Evolutionary conservation across 2,113 vertebrate genomes (phyloP).

Genomic region (Chloropsis cyanopogon): DNA sequence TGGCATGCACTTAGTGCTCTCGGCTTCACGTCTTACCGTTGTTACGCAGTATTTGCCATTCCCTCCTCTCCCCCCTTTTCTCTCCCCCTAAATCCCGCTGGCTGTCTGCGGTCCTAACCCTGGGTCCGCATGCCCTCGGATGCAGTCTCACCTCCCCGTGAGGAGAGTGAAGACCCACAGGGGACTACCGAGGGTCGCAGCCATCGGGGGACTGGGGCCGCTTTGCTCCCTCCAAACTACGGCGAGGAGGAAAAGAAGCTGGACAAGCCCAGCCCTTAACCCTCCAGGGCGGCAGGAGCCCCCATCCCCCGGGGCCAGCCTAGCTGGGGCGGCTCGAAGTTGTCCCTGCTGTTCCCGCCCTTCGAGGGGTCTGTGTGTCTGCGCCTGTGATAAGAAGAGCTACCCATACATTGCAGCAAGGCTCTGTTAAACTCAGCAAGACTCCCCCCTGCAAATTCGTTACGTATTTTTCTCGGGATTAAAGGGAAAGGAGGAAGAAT

Average conservation of each 20-base stretch:
- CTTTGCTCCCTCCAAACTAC: neutral
- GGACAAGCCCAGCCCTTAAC: neutral
- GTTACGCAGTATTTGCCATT: neutral
- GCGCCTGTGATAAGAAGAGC: neutral
- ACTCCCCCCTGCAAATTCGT: neutral
- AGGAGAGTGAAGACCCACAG: neutral
- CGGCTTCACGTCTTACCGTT: neutral
- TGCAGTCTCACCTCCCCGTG: too few species aligned
- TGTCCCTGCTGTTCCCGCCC: neutral
- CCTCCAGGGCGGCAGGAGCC: neutral
- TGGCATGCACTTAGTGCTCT: slow-evolving; percentile 4
- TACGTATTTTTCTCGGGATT: neutral
- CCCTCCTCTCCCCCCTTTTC: neutral
- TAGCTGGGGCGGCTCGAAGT: neutral
- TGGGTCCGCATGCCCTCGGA: neutral
- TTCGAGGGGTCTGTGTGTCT: neutral
- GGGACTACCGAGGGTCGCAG: too few species aligned
- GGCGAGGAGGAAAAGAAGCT: neutral
- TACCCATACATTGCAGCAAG: neutral
- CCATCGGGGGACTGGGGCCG: accelerated
- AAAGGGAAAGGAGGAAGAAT: neutral
- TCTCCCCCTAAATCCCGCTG: neutral
- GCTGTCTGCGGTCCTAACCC: neutral
- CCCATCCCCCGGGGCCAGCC: neutral
- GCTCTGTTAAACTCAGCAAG: neutral